Evolutionary conservation across 2,113 vertebrate species (phyloP), one percentile per base, ranked within the genome.

Genomic region (Gambusia affinis): DNA sequence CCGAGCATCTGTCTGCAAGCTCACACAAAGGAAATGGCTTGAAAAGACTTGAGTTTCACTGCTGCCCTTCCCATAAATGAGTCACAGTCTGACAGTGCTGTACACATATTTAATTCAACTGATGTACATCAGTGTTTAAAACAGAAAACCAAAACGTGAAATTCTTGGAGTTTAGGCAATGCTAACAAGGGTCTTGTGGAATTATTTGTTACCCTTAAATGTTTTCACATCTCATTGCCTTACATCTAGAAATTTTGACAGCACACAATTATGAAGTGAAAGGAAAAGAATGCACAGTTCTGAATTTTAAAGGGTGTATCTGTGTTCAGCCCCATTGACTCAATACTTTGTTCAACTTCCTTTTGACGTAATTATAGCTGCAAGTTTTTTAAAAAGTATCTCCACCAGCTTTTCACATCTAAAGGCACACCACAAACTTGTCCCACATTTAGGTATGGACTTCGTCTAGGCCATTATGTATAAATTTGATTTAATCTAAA

Each of bases 1-100:
- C 72, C 60, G 67, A 82, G 82, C 80, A 79, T 87, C 71, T 83
- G 77, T 80, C 77, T 65, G 64, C 47, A 67, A 70, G 19, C 61
- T 78, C 71, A 62, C 64, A 80, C 70, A 81, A 75, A 85, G 67
- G 27, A 78, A 76, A 10, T 44, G 63, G 47, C 64, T 73, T 24
- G 31, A 79, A 39, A 65, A 76, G 61, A 78, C 68, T 64, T 60
- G 8, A 51, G 82, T 76, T 76, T 80, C 67, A 27, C 62, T 82
- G 64, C 62, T 63, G 78, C 57, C 72, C 30, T 39, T 85, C 79
- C 74, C 72, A 71, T 63, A 73, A 31, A 54, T 80, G 80, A 85
- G 69, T 82, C 84, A 90, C 71, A 74, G 64, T 78, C 67, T 81
- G 60, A 22, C 39, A 67, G 42, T 29, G 60, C 68, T 64, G 67